Evolutionary conservation across 2,113 vertebrate species (phyloP), one percentile per base, ranked within the genome.

Genomic region (Formicarius rufipectus): DNA sequence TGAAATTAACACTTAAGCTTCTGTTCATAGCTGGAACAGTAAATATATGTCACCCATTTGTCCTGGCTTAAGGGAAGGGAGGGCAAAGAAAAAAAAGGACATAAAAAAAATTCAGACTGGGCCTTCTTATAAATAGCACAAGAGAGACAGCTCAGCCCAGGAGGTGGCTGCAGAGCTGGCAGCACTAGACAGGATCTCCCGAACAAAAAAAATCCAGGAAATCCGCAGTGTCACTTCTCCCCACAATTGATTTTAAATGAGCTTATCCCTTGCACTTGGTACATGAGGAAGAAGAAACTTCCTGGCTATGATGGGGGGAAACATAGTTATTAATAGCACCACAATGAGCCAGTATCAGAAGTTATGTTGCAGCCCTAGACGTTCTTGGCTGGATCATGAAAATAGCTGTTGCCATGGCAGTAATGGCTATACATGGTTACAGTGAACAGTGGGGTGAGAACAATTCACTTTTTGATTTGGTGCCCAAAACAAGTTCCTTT

Each of bases 311-410:
- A 87, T 27, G 35, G 52, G 78, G 75, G 72, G 31, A 55, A 92
- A 71, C n/a, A 84, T 31, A 78, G 94, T 83, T 95, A 96, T 96
- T 95, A 97, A 96, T 95, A 97, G 95, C 87, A 90, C 4, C 79
- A 96, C 90, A 95, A 94, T 84, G 88, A 95, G 91, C 59, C 79
- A 95, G 66, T 75, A 93, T 91, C 84, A 95, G 79, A 95, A 96
- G 80, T 91, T 89, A 87, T 77, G 77, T 10, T 77, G 53, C 62
- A 95, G 86, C 77, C 47, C 58, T 87, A 78, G 62, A 94, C 89
- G 90, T 66, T 91, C 85, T 93, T 95, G 94, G 90, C 94, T 95
- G 85, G 72, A 56, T 95, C 77, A 50, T 47, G 59, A 50, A 79
- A 94, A 64, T 62, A 87, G 79, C 93, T 77, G 93, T 96, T 95